Conservation (phyloP, 2,888 invertebrate species). For the Xylota sylvarum region DNA sequence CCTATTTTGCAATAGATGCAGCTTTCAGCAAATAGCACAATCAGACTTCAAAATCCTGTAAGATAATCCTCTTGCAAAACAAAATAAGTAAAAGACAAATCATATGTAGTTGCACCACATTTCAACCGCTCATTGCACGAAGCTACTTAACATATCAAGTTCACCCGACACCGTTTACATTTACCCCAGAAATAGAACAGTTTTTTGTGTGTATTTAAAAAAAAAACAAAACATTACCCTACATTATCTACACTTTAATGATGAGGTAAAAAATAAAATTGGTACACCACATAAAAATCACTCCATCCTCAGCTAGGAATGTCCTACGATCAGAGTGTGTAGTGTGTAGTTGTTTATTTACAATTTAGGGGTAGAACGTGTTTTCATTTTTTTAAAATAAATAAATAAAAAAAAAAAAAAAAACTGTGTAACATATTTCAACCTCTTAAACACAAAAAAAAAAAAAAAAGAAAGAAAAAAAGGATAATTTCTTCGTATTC, state of each 20-base stretch:
- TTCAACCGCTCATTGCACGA: background rate
- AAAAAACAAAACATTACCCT: slow-evolving; percentile 9
- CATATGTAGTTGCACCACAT: background rate
- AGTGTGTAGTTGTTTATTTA: slow-evolving; percentile 65
- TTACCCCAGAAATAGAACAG: slow-evolving; percentile 2
- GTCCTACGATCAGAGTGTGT: slow-evolving; percentile 7
- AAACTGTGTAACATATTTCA: slow-evolving; percentile 22
- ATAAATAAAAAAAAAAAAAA: slow-evolving; percentile 68
- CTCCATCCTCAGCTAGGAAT: slow-evolving; percentile 3
- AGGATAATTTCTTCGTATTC: slow-evolving; percentile 27
- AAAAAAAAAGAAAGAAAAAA: background rate
- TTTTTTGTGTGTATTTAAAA: background rate
- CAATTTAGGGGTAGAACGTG: slow-evolving; percentile 27
- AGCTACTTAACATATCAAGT: slow-evolving; percentile 36
- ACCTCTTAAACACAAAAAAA: background rate
- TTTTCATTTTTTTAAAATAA: slow-evolving; percentile 38
- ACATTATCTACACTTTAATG: slow-evolving; percentile 14
- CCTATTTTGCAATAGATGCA: too few relatives aligned
- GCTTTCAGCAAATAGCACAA: too few relatives aligned
- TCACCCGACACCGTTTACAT: background rate
- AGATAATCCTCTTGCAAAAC: too few relatives aligned
- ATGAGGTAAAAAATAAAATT: slow-evolving; percentile 36
- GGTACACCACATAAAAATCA: slow-evolving; percentile 43
- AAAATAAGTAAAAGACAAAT: too few relatives aligned
- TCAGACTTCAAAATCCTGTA: too few relatives aligned